These are phyloP conservation scores for Diphyllodes magnificus DNA, from an alignment of 2,113 vertebrate genomes.

Conservation along the genomic window DNA sequence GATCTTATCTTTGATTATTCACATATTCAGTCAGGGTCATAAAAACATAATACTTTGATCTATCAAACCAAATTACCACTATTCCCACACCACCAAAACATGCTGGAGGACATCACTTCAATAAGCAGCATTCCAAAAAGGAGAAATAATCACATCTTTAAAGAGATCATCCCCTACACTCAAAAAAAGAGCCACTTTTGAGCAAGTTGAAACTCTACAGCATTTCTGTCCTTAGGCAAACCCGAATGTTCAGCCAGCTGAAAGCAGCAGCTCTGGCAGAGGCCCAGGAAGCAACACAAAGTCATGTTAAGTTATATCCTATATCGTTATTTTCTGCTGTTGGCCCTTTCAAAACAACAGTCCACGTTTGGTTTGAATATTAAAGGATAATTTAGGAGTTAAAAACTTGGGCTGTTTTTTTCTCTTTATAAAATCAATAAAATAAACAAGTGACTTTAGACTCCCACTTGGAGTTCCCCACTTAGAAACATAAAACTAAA, in stretches of 20 bases:
- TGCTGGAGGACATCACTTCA: background rate
- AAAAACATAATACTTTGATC: background rate
- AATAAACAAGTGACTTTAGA: background rate
- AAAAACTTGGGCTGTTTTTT: background rate
- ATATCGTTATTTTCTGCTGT: background rate
- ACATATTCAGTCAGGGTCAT: background rate
- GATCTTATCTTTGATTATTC: background rate
- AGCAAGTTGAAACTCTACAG: background rate
- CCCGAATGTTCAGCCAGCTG: background rate
- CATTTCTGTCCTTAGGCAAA: background rate
- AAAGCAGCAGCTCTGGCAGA: background rate
- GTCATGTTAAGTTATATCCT: background rate
- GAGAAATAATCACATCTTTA: background rate
- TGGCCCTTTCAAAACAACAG: background rate
- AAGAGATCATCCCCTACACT: background rate
- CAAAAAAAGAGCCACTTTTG: background rate
- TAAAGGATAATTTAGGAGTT: background rate
- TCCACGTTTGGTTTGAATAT: background rate
- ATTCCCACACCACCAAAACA: background rate
- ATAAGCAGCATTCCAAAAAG: background rate
- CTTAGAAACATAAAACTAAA: background rate
- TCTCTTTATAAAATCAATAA: background rate
- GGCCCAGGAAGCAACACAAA: background rate
- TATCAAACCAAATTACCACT: background rate
- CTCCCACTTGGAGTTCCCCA: background rate